Evolutionary conservation across 2,113 vertebrate genomes (phyloP).

Genomic region (Sakesphorus luctuosus): DNA sequence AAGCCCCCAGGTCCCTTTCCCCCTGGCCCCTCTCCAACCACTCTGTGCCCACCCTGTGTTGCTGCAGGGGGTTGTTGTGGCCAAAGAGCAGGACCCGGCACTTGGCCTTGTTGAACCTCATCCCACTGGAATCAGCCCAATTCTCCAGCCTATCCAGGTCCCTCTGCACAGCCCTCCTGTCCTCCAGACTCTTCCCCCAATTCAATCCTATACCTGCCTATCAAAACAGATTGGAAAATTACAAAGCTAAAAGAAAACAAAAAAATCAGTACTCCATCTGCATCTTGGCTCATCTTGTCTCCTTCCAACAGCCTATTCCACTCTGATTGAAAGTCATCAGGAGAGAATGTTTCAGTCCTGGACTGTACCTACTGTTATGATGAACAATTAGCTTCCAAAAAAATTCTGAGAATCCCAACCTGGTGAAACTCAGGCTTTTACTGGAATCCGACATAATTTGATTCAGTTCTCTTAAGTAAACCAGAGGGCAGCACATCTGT

Average conservation of each 20-base stretch:
- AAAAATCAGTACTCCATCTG: not conserved
- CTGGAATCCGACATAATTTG: not conserved
- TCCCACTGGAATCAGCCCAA: too few relatives aligned
- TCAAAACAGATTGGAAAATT: not conserved
- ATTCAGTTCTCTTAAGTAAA: not conserved
- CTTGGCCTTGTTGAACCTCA: too few relatives aligned
- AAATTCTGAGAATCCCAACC: not conserved
- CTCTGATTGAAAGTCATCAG: not conserved
- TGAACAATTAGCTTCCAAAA: not conserved
- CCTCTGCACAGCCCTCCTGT: too few relatives aligned
- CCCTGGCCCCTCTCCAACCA: too few relatives aligned
- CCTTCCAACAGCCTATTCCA: not conserved
- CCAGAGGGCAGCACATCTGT: not conserved
- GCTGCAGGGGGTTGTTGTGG: too few relatives aligned
- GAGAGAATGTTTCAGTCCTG: not conserved
- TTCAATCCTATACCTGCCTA: not conserved
- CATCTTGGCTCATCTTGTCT: not conserved
- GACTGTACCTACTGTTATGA: not conserved
- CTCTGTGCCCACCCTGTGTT: too few relatives aligned
- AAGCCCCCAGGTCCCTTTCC: too few relatives aligned
- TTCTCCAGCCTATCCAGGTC: too few relatives aligned
- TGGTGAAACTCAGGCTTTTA: not conserved
- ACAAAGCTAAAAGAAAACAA: not conserved
- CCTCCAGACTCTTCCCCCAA: not conserved
- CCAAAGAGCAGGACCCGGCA: too few relatives aligned